phyloP scores from a whole-genome alignment of 2,113 vertebrate genomes.

The Muscicapa adusta region DNA sequence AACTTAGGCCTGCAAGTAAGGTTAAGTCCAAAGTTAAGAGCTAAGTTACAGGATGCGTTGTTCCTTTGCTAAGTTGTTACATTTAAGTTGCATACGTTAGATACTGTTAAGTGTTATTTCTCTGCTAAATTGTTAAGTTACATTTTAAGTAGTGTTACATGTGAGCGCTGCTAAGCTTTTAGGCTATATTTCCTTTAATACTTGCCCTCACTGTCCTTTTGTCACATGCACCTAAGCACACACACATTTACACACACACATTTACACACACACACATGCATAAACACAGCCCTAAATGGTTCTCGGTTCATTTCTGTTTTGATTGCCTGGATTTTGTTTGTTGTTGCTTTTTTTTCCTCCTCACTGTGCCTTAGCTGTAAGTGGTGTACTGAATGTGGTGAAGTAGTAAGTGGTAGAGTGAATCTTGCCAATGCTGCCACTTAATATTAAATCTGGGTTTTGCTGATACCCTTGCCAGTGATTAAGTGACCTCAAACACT shows the following conservation, averaged over 20 bases:
- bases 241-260: not conserved
- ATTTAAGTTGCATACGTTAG: not conserved
- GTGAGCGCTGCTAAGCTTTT: not conserved
- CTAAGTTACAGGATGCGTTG: not conserved
- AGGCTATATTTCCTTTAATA: not conserved
- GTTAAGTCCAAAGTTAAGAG: not conserved
- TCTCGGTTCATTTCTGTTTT: accelerated
- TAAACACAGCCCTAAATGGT: not conserved
- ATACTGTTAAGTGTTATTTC: not conserved
- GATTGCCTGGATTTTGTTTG: not conserved
- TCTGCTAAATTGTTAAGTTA: not conserved
- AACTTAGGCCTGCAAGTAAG: not conserved
- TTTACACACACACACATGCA: not conserved
- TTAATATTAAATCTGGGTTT: not conserved
- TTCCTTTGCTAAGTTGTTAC: not conserved
- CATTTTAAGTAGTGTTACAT: not conserved
- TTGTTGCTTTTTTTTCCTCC: not conserved
- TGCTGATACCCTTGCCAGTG: not conserved
- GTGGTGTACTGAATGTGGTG: no score
- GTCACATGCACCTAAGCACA: not conserved
- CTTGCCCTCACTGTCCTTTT: not conserved
- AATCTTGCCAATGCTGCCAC: not conserved
- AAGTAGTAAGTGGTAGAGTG: not conserved
- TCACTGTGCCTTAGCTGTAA: not conserved
- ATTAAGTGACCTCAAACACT: not conserved